Evolutionary conservation across 2,888 invertebrate genomes (phyloP).

Genomic region (Melanostoma scalare): DNA sequence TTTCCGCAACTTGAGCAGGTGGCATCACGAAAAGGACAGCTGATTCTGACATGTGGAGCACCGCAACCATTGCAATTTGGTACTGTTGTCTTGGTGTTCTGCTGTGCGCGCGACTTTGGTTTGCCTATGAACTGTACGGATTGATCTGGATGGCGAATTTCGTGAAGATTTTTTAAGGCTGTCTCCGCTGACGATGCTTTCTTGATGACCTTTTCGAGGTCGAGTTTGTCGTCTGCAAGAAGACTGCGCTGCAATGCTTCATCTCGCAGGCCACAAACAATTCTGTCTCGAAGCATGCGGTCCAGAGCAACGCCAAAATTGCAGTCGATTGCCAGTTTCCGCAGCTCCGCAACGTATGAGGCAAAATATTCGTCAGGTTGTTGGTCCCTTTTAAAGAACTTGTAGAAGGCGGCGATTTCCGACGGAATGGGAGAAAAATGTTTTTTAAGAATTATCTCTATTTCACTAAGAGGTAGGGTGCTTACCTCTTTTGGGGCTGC

Average conservation of each 20-base stretch:
- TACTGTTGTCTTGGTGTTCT: too few relatives aligned
- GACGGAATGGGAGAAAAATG: slow-evolving; percentile 57
- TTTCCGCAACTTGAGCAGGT: too few relatives aligned
- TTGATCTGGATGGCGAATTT: not conserved
- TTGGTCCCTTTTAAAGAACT: slow-evolving; percentile 22
- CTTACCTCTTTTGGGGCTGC: too few relatives aligned
- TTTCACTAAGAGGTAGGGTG: too few relatives aligned
- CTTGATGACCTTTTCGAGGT: not conserved
- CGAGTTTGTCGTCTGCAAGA: slow-evolving; percentile 44
- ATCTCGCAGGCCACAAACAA: slow-evolving; percentile 58
- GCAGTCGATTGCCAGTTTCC: slow-evolving; percentile 28
- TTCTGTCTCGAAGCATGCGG: slow-evolving; percentile 45
- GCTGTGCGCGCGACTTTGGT: too few relatives aligned
- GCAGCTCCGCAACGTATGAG: slow-evolving; percentile 3
- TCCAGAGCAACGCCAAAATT: slow-evolving; percentile 43
- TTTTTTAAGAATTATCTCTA: not conserved
- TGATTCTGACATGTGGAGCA: too few relatives aligned
- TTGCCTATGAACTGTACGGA: too few relatives aligned
- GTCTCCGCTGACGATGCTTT: slow-evolving; percentile 25
- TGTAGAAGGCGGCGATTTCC: slow-evolving; percentile 54
- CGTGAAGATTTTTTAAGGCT: slow-evolving; percentile 8
- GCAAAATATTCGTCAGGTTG: not conserved
- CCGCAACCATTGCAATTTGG: too few relatives aligned
- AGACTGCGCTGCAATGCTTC: slow-evolving; percentile 48
- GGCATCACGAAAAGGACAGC: too few relatives aligned